Conservation (phyloP, 2,797 vertebrate genomes). For the Sorex maritimensis region DNA sequence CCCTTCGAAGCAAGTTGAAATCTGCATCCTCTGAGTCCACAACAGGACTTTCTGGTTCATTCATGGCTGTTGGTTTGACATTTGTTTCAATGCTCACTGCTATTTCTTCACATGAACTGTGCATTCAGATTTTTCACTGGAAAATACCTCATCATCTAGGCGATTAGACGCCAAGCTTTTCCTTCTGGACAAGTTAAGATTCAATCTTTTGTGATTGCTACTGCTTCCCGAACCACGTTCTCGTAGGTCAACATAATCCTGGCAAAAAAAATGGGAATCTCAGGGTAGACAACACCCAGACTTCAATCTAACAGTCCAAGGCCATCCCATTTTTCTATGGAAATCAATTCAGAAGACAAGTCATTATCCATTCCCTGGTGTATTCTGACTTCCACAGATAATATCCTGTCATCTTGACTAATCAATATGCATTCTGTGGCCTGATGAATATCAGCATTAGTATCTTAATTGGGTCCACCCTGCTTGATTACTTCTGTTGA, state of each 20-base stretch:
- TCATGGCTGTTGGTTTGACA: slow-evolving; percentile 18
- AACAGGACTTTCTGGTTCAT: not conserved
- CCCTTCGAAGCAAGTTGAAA: not conserved
- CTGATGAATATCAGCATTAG: slow-evolving; percentile 13
- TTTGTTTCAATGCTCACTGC: slow-evolving; percentile 5
- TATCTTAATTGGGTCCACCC: not conserved
- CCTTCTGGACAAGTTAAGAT: not conserved
- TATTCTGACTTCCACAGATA: slow-evolving; percentile 22
- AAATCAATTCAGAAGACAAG: slow-evolving; percentile 23
- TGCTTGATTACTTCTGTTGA: slow-evolving; percentile 11
- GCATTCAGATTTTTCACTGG: not conserved
- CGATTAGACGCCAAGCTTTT: not conserved
- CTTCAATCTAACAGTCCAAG: not conserved
- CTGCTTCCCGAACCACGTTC: not conserved
- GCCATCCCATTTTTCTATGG: slow-evolving; percentile 13
- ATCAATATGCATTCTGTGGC: not conserved
- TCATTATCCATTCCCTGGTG: not conserved
- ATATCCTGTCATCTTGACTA: slow-evolving; percentile 4
- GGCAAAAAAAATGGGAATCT: not conserved
- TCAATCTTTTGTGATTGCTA: not conserved
- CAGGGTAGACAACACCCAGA: not conserved
- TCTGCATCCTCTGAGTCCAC: not conserved
- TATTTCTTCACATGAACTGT: slow-evolving; percentile 23
- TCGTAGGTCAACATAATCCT: not conserved
- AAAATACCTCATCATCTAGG: slow-evolving; percentile 36